A percentile compares a stretch with the other conserved stretches of the same genome.
phyloP scores from a whole-genome alignment of 2,888 invertebrate species.

The Nesidiocoris tenuis region DNA sequence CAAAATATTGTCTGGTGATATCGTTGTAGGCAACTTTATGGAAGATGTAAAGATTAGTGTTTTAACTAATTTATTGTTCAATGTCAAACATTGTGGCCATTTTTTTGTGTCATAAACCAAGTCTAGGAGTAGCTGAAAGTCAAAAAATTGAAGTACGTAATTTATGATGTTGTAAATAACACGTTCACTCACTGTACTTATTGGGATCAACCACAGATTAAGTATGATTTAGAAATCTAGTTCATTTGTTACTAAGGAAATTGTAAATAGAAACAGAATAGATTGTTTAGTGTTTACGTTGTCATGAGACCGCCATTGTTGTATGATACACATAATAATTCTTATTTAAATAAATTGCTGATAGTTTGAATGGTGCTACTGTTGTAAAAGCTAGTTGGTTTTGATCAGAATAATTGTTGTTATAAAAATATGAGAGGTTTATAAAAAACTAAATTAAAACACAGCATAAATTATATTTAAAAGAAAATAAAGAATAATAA shows the following conservation, averaged over 20 bases:
- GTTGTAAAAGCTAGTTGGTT: conserved; percentile 45
- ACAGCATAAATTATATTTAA: conserved; percentile 19
- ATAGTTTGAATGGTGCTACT: conserved; percentile 47
- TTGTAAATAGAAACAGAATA: conserved; percentile 26
- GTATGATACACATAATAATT: conserved; percentile 45
- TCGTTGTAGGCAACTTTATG: conserved; percentile 15
- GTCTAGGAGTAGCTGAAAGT: conserved; percentile 17
- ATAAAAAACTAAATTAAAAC: too few species aligned
- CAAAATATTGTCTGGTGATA: background rate
- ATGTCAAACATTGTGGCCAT: conserved; percentile 45
- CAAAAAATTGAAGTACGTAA: conserved; percentile 17
- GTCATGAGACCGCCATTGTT: conserved; percentile 36
- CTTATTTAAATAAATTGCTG: conserved; percentile 44
- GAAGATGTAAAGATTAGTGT: conserved; percentile 38
- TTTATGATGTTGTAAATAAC: conserved; percentile 32
- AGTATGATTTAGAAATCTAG: conserved; percentile 31
- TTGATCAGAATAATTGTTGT: conserved; percentile 41
- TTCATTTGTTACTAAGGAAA: conserved; percentile 31
- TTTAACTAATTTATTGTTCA: conserved; percentile 39
- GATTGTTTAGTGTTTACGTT: conserved; percentile 12
- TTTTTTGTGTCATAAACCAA: conserved; percentile 46
- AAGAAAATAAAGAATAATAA: background rate
- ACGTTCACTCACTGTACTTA: conserved; percentile 43
- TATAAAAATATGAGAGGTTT: conserved; percentile 31
- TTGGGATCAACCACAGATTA: conserved; percentile 42